Evolutionary conservation across 1,140 invertebrate genomes (phyloP).

Genomic region (Neodiprion pinetum): DNA sequence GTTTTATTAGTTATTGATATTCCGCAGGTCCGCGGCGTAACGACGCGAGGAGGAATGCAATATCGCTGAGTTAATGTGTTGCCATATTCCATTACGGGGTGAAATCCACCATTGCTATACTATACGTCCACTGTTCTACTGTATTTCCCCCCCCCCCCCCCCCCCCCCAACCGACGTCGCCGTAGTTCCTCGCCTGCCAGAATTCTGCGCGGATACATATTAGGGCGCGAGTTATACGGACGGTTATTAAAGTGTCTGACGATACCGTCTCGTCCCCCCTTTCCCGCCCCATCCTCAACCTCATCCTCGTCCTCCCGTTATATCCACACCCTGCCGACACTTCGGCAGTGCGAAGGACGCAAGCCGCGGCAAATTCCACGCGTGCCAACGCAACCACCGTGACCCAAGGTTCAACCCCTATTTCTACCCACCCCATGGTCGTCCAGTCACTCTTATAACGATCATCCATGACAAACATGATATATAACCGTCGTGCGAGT

Average conservation of each 20-base stretch:
- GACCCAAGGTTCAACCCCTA: no score
- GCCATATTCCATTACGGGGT: not conserved
- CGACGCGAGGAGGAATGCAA: conserved; percentile 6
- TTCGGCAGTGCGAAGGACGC: not conserved
- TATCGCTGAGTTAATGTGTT: conserved; percentile 12
- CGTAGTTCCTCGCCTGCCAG: not conserved
- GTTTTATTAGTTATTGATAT: not conserved
- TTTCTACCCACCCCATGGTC: no score
- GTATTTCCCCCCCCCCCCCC: not conserved
- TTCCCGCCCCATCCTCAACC: not conserved
- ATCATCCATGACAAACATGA: not conserved
- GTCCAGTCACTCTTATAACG: not conserved
- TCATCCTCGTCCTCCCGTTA: no score
- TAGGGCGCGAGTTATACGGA: not conserved
- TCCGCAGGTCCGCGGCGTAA: not conserved
- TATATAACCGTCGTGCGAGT: no score
- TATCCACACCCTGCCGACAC: not conserved
- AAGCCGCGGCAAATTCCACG: not conserved
- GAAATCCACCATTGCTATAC: no score
- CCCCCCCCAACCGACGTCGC: not conserved
- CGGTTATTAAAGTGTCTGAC: conserved; percentile 19
- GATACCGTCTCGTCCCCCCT: not conserved
- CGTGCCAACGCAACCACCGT: not conserved
- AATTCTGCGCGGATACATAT: conserved; percentile 8
- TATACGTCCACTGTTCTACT: not conserved